Base-by-base conservation (phyloP, 2,113 vertebrate species). In the Grammomys surdaster region DNA sequence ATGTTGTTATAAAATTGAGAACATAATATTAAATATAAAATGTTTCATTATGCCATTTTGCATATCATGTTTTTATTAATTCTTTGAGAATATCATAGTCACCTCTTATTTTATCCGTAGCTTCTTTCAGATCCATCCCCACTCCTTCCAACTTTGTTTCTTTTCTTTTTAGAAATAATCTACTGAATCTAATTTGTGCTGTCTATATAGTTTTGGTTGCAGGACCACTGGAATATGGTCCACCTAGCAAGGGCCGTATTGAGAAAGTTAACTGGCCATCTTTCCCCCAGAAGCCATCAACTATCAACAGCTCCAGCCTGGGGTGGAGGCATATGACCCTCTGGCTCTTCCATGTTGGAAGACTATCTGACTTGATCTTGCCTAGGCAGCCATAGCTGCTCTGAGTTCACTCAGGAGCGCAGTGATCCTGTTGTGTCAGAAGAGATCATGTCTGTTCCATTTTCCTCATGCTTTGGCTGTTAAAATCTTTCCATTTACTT, bases 1-100 rank as follows among this genome's bases (percentile, higher is more conserved):
- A 54, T 77, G 36, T 63, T 78, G 88, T 84, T 73, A 5, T 73
- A 65, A 76, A 13, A 85, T 46, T n/a, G 70, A 58, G 48, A 82
- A 70, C 5, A 84, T 65, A 92, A 77, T 90, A 78, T 31, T 92
- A 88, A 90, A 60, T 86, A 48, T 56, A 78, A 60, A 69, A 43
- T 77, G 5, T 77, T 92, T 96, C n/a, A 60, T 54, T 77, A 9
- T 60, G 56, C 3, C 7, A 63, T 65, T 63, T 60, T 63, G 6
- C 10, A 60, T n/a, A 40, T 56, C 20, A 22, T 81, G 54, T 60
- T 82, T 81, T 81, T n/a, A 81, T 82, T 16, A 77, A 56, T 73
- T 76, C 3, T 77, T 67, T 19, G 48, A 73, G 28, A 12, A 9
- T 14, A 67, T 12, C 33, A 69, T 43, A 43, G 26, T 43, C 56